A percentile compares a stretch with the other conserved stretches of the same genome.
These are phyloP conservation scores for Strigamia maritima DNA, from an alignment of 2,888 invertebrate genomes.

Conservation along the genomic window DNA sequence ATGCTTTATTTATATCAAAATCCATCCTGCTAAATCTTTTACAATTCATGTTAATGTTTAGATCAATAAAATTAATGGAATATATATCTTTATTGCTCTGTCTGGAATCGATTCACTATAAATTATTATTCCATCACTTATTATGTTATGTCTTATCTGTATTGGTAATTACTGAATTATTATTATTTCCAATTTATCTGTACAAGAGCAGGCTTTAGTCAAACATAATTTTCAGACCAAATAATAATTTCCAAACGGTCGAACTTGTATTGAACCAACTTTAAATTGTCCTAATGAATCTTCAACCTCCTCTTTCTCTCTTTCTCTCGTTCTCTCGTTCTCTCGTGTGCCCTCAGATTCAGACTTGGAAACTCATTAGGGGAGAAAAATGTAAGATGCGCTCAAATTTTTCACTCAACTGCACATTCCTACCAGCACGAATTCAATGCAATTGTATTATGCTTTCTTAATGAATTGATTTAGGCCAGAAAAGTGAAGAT, in stretches of 20 bases:
- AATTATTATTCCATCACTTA: neutral
- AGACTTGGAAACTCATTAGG: conserved; percentile 10
- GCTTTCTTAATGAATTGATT: conserved; percentile 15
- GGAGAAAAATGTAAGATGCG: conserved; percentile 10
- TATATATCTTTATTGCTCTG: neutral
- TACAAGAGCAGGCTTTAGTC: neutral
- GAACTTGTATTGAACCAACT: conserved; percentile 9
- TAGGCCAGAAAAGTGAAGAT: neutral
- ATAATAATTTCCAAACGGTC: neutral
- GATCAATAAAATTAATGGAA: conserved; percentile 1
- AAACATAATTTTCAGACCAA: neutral
- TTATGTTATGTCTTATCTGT: neutral
- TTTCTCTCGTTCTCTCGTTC: neutral
- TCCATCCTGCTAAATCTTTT: neutral
- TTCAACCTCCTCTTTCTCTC: neutral
- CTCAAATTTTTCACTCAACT: conserved; percentile 15
- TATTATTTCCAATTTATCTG: neutral
- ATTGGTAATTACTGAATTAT: neutral
- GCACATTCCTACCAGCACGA: conserved; percentile 2
- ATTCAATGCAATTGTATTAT: conserved; percentile 15
- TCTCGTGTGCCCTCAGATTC: neutral
- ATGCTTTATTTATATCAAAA: conserved; percentile 10
- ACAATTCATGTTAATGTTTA: neutral
- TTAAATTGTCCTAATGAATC: conserved; percentile 15
- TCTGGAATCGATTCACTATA: neutral